Conservation (phyloP, 2,113 vertebrate genomes). For the Crypturellus undulatus region DNA sequence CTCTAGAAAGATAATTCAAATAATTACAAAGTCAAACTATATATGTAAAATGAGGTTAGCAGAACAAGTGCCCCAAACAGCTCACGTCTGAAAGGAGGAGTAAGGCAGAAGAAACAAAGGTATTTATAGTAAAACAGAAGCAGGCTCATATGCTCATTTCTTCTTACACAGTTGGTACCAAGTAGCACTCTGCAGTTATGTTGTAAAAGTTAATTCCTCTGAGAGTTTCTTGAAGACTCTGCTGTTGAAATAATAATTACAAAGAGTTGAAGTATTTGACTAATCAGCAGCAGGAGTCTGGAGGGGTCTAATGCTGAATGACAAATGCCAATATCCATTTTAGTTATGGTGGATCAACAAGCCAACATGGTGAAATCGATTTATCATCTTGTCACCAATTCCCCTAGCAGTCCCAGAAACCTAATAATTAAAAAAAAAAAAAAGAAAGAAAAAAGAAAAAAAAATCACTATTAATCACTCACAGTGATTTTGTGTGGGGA, state of each 20-base stretch:
- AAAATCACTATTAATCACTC: constrained; percentile 78
- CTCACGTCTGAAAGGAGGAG: not conserved
- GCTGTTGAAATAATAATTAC: constrained; percentile 89
- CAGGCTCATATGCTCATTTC: constrained; percentile 13
- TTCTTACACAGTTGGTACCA: constrained; percentile 68
- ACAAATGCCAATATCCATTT: constrained; percentile 94
- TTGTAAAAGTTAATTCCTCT: constrained; percentile 74
- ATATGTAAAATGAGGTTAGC: too few relatives aligned
- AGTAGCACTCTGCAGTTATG: constrained; percentile 71
- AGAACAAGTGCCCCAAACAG: too few relatives aligned
- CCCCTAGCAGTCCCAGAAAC: constrained; percentile 72
- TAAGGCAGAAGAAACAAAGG: not conserved
- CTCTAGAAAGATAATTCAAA: too few relatives aligned
- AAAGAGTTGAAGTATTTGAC: constrained; percentile 85
- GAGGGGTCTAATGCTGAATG: constrained; percentile 83
- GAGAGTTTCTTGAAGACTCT: constrained; percentile 73
- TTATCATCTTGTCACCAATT: constrained; percentile 91
- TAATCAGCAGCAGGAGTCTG: constrained; percentile 86
- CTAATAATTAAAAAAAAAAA: constrained; percentile 80
- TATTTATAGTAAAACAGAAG: not conserved
- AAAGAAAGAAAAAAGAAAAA: constrained; percentile 42
- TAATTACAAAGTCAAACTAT: too few relatives aligned
- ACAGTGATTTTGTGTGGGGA: too few relatives aligned
- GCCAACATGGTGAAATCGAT: constrained; percentile 88
- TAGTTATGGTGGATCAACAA: constrained; percentile 87